These are phyloP conservation scores for Oscheius myriophilus DNA, from an alignment of 2,888 invertebrate genomes.

Conservation along the genomic window DNA sequence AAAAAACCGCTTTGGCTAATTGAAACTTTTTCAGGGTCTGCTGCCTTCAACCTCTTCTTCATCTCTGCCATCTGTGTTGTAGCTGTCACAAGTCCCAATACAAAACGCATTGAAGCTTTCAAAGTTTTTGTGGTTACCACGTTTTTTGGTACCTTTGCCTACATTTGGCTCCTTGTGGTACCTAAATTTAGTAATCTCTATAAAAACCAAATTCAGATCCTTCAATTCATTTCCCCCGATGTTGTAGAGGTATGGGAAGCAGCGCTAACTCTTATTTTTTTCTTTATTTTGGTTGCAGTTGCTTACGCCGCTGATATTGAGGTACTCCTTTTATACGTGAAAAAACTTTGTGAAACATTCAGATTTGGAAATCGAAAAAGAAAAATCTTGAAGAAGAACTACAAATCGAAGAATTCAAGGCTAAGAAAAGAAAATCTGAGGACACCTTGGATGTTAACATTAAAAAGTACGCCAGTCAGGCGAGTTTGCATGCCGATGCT, in stretches of 20 bases:
- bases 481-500: conserved; percentile 28
- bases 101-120: conserved; percentile 60
- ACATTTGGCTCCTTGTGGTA: conserved; percentile 76
- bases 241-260: conserved; percentile 75
- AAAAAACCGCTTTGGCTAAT: too few relatives aligned
- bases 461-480: conserved; percentile 40
- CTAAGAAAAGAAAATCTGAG: not conserved
- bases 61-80: conserved; percentile 76
- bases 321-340: too few relatives aligned
- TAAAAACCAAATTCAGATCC: conserved; percentile 31
- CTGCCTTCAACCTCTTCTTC: conserved; percentile 76
- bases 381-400: conserved; percentile 37
- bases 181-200: not conserved
- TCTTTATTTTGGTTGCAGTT: conserved; percentile 75
- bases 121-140: conserved; percentile 72
- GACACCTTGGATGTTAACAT: conserved; percentile 35
- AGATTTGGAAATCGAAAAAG: conserved; percentile 36
- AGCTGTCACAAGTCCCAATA: conserved; percentile 55
- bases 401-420: conserved; percentile 35
- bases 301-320: conserved; percentile 76
- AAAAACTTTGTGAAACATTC: too few relatives aligned
- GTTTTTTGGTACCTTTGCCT: conserved; percentile 75
- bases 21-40: conserved; percentile 73
- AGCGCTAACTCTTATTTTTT: conserved; percentile 75
- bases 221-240: conserved; percentile 47